Evolutionary conservation across 2,888 invertebrate genomes (phyloP).

Genomic region (Campoplex nolae): DNA sequence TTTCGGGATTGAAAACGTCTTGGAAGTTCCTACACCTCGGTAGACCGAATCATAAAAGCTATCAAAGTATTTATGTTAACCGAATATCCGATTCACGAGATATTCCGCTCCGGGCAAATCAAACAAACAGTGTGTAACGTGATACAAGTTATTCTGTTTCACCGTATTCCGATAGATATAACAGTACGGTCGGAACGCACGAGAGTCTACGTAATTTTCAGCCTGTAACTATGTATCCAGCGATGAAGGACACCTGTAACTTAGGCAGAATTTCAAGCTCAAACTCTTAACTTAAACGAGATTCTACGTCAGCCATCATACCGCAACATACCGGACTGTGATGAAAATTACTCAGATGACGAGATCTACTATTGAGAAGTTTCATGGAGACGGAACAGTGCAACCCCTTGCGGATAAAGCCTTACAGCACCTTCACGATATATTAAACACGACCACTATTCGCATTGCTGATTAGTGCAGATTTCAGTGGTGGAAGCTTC

Average conservation of each 20-base stretch:
- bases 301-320: slow-evolving; percentile 18
- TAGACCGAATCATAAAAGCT: background rate
- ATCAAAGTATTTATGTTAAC: slow-evolving; percentile 2
- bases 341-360: slow-evolving; percentile 33
- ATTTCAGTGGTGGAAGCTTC: slow-evolving; percentile 35
- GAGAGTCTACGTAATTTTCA: background rate
- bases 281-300: slow-evolving; percentile 53
- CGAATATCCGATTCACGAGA: slow-evolving; percentile 16
- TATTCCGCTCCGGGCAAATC: background rate
- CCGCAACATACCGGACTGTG: slow-evolving; percentile 18
- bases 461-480: slow-evolving; percentile 36
- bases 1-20: background rate
- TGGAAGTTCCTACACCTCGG: background rate
- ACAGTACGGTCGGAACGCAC: background rate
- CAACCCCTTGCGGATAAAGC: slow-evolving; percentile 39
- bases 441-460: slow-evolving; percentile 40
- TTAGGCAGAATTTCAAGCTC: slow-evolving; percentile 24
- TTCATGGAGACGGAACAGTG: slow-evolving; percentile 38
- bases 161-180: background rate
- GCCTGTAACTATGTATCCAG: slow-evolving; percentile 2
- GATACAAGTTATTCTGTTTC: slow-evolving; percentile 5
- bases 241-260: slow-evolving; percentile 38
- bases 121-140: background rate
- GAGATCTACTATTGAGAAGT: slow-evolving; percentile 42
- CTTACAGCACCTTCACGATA: slow-evolving; percentile 12